Evolutionary conservation across 2,888 invertebrate genomes (phyloP), one percentile per base, ranked within the genome.

Genomic region (Callyntrura guangdongensis): DNA sequence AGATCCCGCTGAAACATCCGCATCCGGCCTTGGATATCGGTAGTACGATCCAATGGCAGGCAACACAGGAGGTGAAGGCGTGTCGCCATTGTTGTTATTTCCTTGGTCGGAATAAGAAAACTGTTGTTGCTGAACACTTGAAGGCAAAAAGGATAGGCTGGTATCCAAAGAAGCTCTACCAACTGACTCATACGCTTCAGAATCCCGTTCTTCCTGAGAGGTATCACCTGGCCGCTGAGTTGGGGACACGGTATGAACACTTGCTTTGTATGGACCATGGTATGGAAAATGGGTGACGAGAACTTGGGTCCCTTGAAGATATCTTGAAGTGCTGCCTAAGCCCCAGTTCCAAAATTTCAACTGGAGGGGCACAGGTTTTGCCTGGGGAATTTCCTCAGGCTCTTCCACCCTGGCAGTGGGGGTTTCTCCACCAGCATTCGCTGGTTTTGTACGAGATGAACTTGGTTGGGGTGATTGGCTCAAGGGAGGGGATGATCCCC

Each of bases 321-420:
- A 93, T 83, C 86, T 89, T 67, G 89, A 85, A 25, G 83, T 83
- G 59, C 91, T 91, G 53, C 93, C 93, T 61, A 91, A 77, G 3
- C 93, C 93, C 93, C 92, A 92, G 59, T 91, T 92, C 92, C 92
- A 93, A 90, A 93, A 91, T 53, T 93, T 92, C 25, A 93, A 86
- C 67, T 92, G 92, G 79, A 93, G 92, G 79, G 93, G 93, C 59
- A 93, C 87, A 47, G 93, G 92, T 72, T 88, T 67, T 12, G 92
- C 92, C 59, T 79, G 86, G 45, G 92, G 91, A 47, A 81, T 56
- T n/a, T 84, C 87, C 53, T 89, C 88, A 27, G 85, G 83, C 53
- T 90, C 86, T 83, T 89, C 88, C 92, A 91, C 90, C 67, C 85
- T 90, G 88, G 49, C 79, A 79, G 91, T 83, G 56, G 74, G n/a